These are phyloP conservation scores for Centropus unirufus DNA, from an alignment of 2,113 vertebrate species.

Conservation along the genomic window DNA sequence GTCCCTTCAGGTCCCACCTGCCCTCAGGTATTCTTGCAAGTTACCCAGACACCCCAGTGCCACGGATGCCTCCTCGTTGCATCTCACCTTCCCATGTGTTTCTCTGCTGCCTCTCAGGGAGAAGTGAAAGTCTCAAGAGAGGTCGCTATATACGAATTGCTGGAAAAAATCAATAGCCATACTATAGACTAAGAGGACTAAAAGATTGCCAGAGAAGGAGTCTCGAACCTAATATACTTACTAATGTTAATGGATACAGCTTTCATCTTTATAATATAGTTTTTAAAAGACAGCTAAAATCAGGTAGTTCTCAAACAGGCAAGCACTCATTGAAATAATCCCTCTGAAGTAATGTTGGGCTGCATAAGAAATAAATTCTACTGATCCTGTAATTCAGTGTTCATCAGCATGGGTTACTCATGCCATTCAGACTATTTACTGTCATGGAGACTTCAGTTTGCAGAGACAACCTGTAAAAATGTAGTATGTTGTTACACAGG, in stretches of 20 bases:
- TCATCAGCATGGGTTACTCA: neutral
- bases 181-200: neutral
- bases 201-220: neutral
- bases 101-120: too few species aligned
- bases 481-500: neutral
- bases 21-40: neutral
- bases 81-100: fast-evolving
- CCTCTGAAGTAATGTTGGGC: neutral
- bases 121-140: fast-evolving
- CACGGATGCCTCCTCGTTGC: fast-evolving
- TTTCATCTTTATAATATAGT: neutral
- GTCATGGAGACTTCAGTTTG: neutral
- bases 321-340: neutral
- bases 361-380: neutral
- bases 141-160: neutral
- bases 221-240: neutral
- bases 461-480: neutral
- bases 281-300: neutral
- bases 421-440: neutral
- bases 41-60: neutral
- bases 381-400: neutral
- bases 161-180: neutral
- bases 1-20: neutral
- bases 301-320: neutral
- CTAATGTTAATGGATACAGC: neutral